Evolutionary conservation across 2,113 vertebrate species (phyloP), one percentile per base, ranked within the genome.

Genomic region (Caranx ignobilis): DNA sequence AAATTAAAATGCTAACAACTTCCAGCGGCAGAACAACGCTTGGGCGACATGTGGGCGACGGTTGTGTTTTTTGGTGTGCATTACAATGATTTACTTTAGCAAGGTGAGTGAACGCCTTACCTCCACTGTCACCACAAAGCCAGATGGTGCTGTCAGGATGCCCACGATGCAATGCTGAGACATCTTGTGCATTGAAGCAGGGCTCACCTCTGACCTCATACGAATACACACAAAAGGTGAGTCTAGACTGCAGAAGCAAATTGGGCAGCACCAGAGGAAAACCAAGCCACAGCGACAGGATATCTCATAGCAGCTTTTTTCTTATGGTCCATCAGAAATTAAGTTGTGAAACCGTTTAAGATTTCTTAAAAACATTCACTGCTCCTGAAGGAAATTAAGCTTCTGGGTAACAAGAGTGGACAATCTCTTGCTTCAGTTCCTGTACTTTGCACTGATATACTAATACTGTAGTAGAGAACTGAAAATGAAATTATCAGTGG

Each of bases 91-190:
- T 43, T 32, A 32, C 43, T 37, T 74, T 6, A 39, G 43, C 37
- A 68, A 83, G 52, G 65, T 63, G 63, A 75, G 45, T 35, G 62
- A 32, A 7, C 56, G 45, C 54, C 56, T 55, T 73, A 35, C 65
- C 66, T 76, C 34, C 43, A 11, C 35, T 41, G 37, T 77, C 75
- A 52, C 59, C 55, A 8, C 26, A 31, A 61, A 77, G 60, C 82
- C 84, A 86, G 84, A 82, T 86, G 87, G 87, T 74, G 12, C 84
- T 74, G 81, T 81, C 84, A 85, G 57, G 59, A 79, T 2, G 3
- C 52, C 60, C 59, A 47, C 41, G 71, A 52, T 48, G 75, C 57
- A 59, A 26, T 2, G 26, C 26, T 37, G 35, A 75, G 54, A 48
- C 59, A 72, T 61, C 72, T 15, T 55, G 34, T 70, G 48, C 13